Evolutionary conservation across 1,140 invertebrate species (phyloP), one percentile per base, ranked within the genome.

Genomic region (Pseudomyrmex cubaensis): DNA sequence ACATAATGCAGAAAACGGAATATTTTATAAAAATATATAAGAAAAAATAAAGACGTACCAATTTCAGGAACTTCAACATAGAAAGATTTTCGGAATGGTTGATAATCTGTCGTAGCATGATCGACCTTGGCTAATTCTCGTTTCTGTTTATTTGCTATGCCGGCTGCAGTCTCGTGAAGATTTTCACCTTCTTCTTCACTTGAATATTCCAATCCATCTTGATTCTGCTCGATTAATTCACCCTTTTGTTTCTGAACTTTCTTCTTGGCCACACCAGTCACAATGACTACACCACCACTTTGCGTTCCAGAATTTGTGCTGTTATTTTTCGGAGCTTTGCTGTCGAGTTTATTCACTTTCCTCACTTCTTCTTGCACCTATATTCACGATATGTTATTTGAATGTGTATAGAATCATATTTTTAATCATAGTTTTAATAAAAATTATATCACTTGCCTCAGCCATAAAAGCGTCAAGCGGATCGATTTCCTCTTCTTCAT

Each of bases 401-500:
- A 76, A 69, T 50, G 5, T 52, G 44, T 69, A 50, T 4, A 20
- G 44, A n/a, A 0, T 35, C 35, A 35, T 1, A 46, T 50, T 8
- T 25, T 25, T 25, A 25, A 25, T 25, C 25, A 25, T 25, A 2
- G 69, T 3, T 44, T 62, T 0, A 73, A 15, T 62, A 52, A 4
- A 12, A 10, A 22, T 52, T 17, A 1, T n/a, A 56, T 15, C 91
- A 90, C 95, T 94, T 66, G 96, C 95, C 93, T 96, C 98, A 92
- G 97, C 96, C 99, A 99, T 99, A 91, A 97, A 99, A 8, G 98
- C 98, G 96, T 99, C 98, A 7, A 99, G 94, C 13, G 99, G 98
- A 95, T 99, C 99, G 64, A 99, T 96, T 93, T 99, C 98, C 84
- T 98, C 95, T 84, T 95, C 95, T 66, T 92, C 94, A 90, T 89